Percentiles rank a stretch among this genome's conserved stretches.
Evolutionary conservation across 2,797 vertebrate genomes (phyloP).

Genomic region (Alauda arvensis): DNA sequence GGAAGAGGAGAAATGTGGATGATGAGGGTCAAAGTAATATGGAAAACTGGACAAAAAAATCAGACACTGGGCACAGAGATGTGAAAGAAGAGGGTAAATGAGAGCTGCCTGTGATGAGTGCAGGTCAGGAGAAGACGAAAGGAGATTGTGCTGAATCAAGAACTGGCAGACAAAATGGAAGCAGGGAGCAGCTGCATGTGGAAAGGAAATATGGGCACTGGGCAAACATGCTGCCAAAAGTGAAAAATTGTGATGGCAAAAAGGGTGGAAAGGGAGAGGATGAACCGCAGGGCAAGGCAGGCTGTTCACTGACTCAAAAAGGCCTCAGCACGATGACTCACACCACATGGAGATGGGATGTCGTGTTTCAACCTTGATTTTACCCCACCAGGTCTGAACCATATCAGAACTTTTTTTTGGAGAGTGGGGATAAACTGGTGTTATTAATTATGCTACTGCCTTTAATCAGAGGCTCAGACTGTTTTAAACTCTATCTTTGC

Average conservation of each 20-base stretch:
- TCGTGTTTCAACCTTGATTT: neutral
- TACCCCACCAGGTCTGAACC: neutral
- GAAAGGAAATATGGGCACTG: neutral
- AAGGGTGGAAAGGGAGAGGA: neutral
- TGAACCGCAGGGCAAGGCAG: neutral
- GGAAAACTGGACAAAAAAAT: too few species aligned
- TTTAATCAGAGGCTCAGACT: neutral
- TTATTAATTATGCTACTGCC: neutral
- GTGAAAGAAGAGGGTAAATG: neutral
- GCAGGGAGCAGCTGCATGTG: neutral
- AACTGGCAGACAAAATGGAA: neutral
- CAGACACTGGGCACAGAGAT: neutral
- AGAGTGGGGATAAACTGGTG: neutral
- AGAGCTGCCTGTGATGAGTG: too few species aligned
- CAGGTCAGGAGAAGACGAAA: neutral
- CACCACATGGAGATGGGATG: neutral
- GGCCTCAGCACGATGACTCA: neutral
- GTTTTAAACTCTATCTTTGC: neutral
- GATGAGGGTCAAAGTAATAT: neutral
- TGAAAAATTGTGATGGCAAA: neutral
- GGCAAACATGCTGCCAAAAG: neutral
- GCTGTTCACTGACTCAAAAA: neutral
- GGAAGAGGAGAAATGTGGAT: neutral
- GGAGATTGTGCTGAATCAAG: fast-evolving
- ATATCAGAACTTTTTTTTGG: neutral